Base-by-base conservation (phyloP, 1,140 invertebrate species). In the Ceratina australensis region DNA sequence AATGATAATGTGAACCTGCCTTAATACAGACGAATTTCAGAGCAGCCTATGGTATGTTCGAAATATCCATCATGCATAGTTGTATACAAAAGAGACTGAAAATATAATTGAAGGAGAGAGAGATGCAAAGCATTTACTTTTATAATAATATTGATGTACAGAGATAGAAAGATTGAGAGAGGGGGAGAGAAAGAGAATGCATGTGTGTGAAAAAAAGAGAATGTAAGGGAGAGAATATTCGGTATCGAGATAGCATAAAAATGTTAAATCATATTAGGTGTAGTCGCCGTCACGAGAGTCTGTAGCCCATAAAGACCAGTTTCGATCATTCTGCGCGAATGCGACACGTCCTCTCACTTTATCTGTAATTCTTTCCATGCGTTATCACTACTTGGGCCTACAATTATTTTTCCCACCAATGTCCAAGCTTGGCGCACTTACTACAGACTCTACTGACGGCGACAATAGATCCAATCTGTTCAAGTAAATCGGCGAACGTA, bases 51-150 rank as follows among this genome's bases (percentile, higher is more conserved):
- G 49, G 76, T 85, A 87, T 89, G 85, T 78, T 86, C 81, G 84
- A 85, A 87, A 84, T 79, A 80, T 89, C 78, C 86, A 83, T 82
- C 86, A 82, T 90, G 85, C 86, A 86, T 87, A 86, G 84, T 54
- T 71, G 86, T 79, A 84, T 88, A 87, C 86, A 80, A 87, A 87
- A 86, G 87, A 87, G 88, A 89, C 87, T 88, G 85, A 89, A 88
- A 81, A 61, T 89, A 85, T 87, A 82, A 83, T 79, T 65, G 84
- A 83, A 63, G 81, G 79, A 80, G 74, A 83, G 79, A 80, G 74
- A 83, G 80, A 88, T 78, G 69, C 83, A 82, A 71, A 86, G 83
- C 84, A 85, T 86, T 86, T 86, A 85, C 83, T 80, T 85, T 86
- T 84, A 84, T 64, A 66, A 77, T 84, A 78, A 79, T 84, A 73